phyloP scores from a whole-genome alignment of 2,113 vertebrate genomes.

The Trematomus loennbergii region DNA sequence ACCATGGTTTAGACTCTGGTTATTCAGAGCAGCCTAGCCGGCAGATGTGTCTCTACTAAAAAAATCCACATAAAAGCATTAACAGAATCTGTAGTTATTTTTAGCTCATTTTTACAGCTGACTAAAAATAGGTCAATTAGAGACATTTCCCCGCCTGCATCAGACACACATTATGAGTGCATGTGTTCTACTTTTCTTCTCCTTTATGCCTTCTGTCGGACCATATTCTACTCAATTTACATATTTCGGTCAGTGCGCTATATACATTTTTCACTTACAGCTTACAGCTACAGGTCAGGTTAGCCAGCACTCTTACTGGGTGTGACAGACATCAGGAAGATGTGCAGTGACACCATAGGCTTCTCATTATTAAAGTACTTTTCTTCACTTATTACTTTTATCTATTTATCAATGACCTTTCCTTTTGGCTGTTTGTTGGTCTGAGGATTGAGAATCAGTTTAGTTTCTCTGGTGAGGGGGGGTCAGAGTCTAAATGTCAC shows the following conservation, averaged over 20 bases:
- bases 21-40: neutral
- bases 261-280: neutral
- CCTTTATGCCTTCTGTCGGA: neutral
- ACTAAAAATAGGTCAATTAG: constrained; percentile 77
- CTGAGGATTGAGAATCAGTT: too few relatives aligned
- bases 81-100: constrained; percentile 62
- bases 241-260: neutral
- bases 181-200: constrained; percentile 10
- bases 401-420: neutral
- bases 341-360: neutral
- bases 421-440: neutral
- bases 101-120: constrained; percentile 69
- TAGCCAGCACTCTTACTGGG: neutral
- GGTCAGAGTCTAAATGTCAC: neutral
- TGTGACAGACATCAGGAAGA: constrained; percentile 6
- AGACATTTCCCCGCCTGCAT: constrained; percentile 29
- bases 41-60: neutral
- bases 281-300: neutral
- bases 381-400: too few relatives aligned
- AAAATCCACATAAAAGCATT: constrained; percentile 3
- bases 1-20: neutral
- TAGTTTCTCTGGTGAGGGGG: neutral
- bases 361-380: neutral
- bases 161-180: neutral
- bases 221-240: neutral